phyloP scores from a whole-genome alignment of 2,797 vertebrate genomes.

The Mormyrops attenuatus region DNA sequence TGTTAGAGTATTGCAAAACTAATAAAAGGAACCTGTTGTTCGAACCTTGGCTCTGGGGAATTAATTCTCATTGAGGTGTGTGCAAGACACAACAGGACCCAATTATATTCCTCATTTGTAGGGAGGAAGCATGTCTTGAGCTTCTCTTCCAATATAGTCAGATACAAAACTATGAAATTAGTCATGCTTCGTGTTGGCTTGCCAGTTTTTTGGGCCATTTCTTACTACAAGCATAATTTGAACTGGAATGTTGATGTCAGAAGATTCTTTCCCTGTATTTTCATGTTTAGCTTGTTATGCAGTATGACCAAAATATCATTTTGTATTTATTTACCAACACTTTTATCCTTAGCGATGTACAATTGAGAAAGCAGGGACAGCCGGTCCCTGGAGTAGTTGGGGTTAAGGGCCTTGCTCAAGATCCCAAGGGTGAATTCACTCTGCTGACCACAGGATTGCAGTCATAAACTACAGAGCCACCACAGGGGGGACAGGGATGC shows the following conservation, averaged over 20 bases:
- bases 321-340: not conserved
- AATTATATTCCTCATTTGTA: not conserved
- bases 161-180: not conserved
- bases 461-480: not conserved
- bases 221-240: not conserved
- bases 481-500: not conserved
- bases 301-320: not conserved
- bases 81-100: not conserved
- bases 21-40: no score
- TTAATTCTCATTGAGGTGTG: no score
- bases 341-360: not conserved
- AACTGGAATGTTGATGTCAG: not conserved
- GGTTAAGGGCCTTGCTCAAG: not conserved
- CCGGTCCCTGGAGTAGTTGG: not conserved
- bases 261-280: not conserved
- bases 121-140: not conserved
- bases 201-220: not conserved
- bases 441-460: not conserved
- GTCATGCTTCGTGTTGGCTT: not conserved
- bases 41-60: no score
- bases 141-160: not conserved
- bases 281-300: not conserved
- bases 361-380: not conserved
- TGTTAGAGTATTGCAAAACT: no score
- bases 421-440: not conserved